Evolutionary conservation across 2,888 invertebrate genomes (phyloP).

Genomic region (Rosalia funebris): DNA sequence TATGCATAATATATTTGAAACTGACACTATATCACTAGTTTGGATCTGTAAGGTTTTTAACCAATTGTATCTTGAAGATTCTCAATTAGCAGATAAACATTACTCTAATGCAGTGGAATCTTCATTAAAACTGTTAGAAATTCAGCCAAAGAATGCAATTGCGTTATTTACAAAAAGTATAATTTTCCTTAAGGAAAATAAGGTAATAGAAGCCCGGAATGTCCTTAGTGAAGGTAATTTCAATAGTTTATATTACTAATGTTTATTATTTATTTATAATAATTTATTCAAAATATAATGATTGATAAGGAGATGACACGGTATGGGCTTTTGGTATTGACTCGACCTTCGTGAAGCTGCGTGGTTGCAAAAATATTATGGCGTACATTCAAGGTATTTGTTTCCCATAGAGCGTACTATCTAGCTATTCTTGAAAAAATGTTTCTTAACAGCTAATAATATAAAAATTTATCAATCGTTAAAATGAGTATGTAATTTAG

Average conservation of each 20-base stretch:
- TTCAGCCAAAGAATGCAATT: slow-evolving; percentile 71
- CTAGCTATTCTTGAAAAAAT: too few relatives aligned
- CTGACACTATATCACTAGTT: slow-evolving; percentile 67
- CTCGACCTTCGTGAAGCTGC: too few relatives aligned
- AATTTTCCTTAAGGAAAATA: slow-evolving; percentile 65
- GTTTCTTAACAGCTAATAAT: too few relatives aligned
- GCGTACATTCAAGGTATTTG: too few relatives aligned
- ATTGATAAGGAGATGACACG: too few relatives aligned
- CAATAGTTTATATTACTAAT: slow-evolving; percentile 13
- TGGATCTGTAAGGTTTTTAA: slow-evolving; percentile 73
- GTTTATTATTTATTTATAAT: too few relatives aligned
- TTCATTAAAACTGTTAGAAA: slow-evolving; percentile 66
- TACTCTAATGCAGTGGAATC: slow-evolving; percentile 53
- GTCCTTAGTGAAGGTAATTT: slow-evolving; percentile 62
- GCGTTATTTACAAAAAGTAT: slow-evolving; percentile 73
- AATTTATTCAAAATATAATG: too few relatives aligned
- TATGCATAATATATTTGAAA: slow-evolving; percentile 66
- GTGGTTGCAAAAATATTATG: too few relatives aligned
- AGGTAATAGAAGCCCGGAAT: slow-evolving; percentile 69
- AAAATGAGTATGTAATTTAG: too few relatives aligned
- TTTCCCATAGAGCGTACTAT: too few relatives aligned
- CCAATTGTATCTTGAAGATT: slow-evolving; percentile 61
- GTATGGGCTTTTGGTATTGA: too few relatives aligned
- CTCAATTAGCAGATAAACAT: slow-evolving; percentile 36
- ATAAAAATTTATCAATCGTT: too few relatives aligned